These are phyloP conservation scores for Chloebia gouldiae DNA, from an alignment of 2,113 vertebrate species.

Conservation along the genomic window DNA sequence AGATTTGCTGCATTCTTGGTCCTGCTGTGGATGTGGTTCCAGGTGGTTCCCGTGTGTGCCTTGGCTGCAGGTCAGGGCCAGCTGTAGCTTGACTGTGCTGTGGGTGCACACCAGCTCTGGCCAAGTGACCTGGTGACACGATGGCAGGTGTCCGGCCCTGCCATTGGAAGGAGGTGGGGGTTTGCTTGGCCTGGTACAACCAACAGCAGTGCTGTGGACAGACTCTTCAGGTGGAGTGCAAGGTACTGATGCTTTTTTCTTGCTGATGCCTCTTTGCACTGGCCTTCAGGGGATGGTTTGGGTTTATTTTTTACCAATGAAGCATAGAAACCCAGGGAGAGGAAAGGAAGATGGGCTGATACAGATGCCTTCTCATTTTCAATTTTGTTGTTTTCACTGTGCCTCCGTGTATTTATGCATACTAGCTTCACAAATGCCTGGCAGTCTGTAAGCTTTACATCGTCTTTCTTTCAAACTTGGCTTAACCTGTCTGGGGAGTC, in stretches of 20 bases:
- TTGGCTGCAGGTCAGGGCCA: rapidly evolving
- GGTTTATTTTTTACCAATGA: background rate
- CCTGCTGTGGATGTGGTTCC: background rate
- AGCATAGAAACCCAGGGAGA: background rate
- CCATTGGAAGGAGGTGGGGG: background rate
- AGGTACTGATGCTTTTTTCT: background rate
- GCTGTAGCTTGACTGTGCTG: background rate
- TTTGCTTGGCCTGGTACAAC: background rate
- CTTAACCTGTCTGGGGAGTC: background rate
- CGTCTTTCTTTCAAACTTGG: background rate
- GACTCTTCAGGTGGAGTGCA: background rate
- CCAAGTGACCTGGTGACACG: rapidly evolving
- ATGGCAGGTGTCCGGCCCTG: background rate
- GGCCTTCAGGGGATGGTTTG: background rate
- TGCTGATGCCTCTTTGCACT: background rate
- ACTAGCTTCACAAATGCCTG: background rate
- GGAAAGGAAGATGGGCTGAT: background rate
- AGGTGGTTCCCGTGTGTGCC: background rate
- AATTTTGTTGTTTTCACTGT: background rate
- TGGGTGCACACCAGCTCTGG: background rate
- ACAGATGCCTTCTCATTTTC: background rate
- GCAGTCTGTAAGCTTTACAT: background rate
- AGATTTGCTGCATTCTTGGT: rapidly evolving
- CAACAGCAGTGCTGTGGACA: background rate
- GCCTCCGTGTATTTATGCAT: background rate